Evolutionary conservation across 2,797 vertebrate species (phyloP).

Genomic region (Cossypha niveicapilla): DNA sequence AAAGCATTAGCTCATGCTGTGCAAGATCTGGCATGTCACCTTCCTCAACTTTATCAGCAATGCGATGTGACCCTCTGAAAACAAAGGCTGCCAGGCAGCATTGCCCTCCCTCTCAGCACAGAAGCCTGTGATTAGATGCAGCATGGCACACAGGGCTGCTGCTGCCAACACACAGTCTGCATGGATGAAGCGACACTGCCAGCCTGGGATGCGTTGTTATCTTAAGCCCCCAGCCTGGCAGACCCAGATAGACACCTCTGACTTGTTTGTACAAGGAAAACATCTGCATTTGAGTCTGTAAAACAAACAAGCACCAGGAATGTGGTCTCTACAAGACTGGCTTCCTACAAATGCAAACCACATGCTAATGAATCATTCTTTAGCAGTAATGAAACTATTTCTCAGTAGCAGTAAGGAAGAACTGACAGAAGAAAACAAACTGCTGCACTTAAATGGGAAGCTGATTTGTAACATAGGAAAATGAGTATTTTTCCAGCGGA

Average conservation of each 20-base stretch:
- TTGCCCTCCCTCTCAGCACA: not conserved
- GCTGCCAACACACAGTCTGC: not conserved
- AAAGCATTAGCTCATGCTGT: not conserved
- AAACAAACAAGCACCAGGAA: conserved; percentile 32
- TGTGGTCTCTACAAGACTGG: not conserved
- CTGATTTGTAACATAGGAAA: not conserved
- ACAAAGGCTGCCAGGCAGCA: not conserved
- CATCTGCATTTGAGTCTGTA: not conserved
- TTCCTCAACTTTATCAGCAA: not conserved
- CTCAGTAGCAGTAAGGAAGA: conserved; percentile 1
- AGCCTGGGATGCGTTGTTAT: not conserved
- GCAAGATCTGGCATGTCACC: not conserved
- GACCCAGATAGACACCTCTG: not conserved
- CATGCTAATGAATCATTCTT: conserved; percentile 40
- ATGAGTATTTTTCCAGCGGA: not conserved
- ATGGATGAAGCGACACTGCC: not conserved
- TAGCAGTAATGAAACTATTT: not conserved
- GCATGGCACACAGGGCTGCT: not conserved
- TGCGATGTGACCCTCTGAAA: not conserved
- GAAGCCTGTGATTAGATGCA: not conserved
- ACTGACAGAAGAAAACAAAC: not conserved
- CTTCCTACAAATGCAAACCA: conserved; percentile 44
- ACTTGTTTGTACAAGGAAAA: not conserved
- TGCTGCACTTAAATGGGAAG: not conserved
- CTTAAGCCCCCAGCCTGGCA: not conserved